phyloP scores from a whole-genome alignment of 2,888 invertebrate genomes.

The Cataglyphis albicans region DNA sequence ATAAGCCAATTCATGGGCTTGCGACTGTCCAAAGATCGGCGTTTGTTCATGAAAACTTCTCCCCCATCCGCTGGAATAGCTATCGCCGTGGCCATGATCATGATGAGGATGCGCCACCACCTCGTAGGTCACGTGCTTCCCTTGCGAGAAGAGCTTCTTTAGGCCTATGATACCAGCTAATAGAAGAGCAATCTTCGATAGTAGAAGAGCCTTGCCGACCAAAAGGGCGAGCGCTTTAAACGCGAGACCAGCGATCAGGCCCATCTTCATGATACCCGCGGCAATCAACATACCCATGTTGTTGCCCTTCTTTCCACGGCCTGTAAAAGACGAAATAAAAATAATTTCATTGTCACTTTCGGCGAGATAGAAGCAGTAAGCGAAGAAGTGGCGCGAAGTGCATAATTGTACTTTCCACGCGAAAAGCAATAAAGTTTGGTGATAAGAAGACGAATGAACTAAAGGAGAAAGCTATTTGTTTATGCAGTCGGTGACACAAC shows the following conservation, averaged over 20 bases:
- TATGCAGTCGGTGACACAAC: constrained; percentile 48
- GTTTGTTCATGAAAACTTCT: constrained; percentile 87
- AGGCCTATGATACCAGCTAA: constrained; percentile 93
- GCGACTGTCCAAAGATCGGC: constrained; percentile 79
- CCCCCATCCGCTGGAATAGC: constrained; percentile 89
- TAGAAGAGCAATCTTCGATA: constrained; percentile 94
- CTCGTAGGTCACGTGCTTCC: constrained; percentile 91
- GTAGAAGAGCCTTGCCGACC: constrained; percentile 94
- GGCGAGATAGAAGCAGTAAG: constrained; percentile 16
- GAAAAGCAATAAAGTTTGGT: constrained; percentile 54
- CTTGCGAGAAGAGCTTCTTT: constrained; percentile 93
- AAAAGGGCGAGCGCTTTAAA: constrained; percentile 93
- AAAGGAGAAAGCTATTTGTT: constrained; percentile 49
- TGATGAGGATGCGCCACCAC: constrained; percentile 92
- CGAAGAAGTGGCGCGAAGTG: background rate
- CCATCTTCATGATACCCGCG: constrained; percentile 93
- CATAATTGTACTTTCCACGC: constrained; percentile 62
- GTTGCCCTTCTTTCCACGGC: constrained; percentile 90
- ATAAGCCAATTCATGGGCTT: constrained; percentile 89
- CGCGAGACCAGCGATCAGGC: constrained; percentile 92
- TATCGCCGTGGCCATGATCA: constrained; percentile 85
- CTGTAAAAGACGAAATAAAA: constrained; percentile 79
- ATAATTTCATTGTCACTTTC: constrained; percentile 59
- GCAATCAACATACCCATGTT: constrained; percentile 92
- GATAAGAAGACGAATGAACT: constrained; percentile 22